Conservation (phyloP, 2,888 invertebrate species). For the Caradrina kadenii region DNA sequence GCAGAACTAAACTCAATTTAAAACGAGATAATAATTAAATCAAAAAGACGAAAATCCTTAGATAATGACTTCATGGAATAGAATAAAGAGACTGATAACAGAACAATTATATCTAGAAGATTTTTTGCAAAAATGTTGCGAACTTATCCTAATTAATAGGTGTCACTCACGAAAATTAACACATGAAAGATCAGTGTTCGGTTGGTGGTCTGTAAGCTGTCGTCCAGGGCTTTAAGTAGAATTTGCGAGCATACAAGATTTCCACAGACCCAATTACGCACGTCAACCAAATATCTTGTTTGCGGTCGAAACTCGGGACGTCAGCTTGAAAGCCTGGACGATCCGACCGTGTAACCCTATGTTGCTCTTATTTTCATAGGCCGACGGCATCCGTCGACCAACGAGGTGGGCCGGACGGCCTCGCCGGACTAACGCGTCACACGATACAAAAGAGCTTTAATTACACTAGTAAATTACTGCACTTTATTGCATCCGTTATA, state of each 20-base stretch:
- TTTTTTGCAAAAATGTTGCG: too few relatives aligned
- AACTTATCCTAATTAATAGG: too few relatives aligned
- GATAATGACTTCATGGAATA: too few relatives aligned
- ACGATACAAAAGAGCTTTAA: slow-evolving; percentile 53
- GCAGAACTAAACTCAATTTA: too few relatives aligned
- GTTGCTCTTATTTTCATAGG: slow-evolving; percentile 55
- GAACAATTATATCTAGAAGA: too few relatives aligned
- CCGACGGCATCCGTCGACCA: slow-evolving; percentile 59
- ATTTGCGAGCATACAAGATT: slow-evolving; percentile 59
- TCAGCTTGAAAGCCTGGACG: slow-evolving; percentile 54
- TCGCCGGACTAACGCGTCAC: slow-evolving; percentile 33
- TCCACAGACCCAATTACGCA: slow-evolving; percentile 51
- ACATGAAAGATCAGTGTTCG: background rate
- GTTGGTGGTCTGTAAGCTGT: slow-evolving; percentile 8
- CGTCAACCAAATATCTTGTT: slow-evolving; percentile 45
- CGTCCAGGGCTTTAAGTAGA: slow-evolving; percentile 3
- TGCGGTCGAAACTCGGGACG: slow-evolving; percentile 52
- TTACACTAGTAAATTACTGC: slow-evolving; percentile 47
- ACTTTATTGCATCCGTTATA: slow-evolving; percentile 38
- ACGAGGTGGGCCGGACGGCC: slow-evolving; percentile 42
- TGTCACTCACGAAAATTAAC: slow-evolving; percentile 1
- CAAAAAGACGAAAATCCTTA: too few relatives aligned
- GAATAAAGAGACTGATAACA: too few relatives aligned
- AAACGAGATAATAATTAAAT: too few relatives aligned
- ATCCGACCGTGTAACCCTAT: slow-evolving; percentile 49